Evolutionary conservation across 2,113 vertebrate genomes (phyloP), one percentile per base, ranked within the genome.

Genomic region (Prunella fulvescens): DNA sequence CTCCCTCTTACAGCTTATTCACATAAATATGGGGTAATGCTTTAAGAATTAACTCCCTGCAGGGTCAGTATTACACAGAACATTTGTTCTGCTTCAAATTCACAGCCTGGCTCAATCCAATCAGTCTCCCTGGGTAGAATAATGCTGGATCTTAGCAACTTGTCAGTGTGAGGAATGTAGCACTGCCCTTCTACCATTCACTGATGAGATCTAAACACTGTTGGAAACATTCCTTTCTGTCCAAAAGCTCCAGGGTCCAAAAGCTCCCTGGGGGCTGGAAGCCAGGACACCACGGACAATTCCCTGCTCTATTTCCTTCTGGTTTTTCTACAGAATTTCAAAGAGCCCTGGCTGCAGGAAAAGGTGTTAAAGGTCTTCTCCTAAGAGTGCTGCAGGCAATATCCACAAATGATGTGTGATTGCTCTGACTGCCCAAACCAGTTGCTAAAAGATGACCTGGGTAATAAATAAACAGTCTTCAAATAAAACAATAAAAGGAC

Each of bases 101-200:
- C 50, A 57, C 33, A 71, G 51, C 71, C 88, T 70, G 67, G 51
- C 60, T 94, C 86, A 48, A 83, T 39, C 67, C 72, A 69, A 3
- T 20, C 58, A 57, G 37, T 37, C 39, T 77, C 76, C 47, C 26
- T 39, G 50, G 25, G 33, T 3, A 88, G 50, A 20, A 28, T 12
- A 88, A 83, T 24, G n/a, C 73, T 89, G 84, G 78, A 81, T 66
- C 84, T 88, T 45, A 86, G 58, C 86, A 78, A 50, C 86, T 26
- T n/a, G 51, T 45, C 40, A 24, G 71, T 7, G 62, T 44, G 88
- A 88, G 86, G 76, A 93, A 92, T 17, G 47, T 54, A 72, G 74
- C 45, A 51, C 44, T 77, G 82, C 67, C 76, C 62, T 90, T 57
- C 66, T n/a, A n/a, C n/a, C 54, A 79, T 64, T 56, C 76, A 35